Conservation (phyloP, 2,113 vertebrate species). For the Calidris pugnax region DNA sequence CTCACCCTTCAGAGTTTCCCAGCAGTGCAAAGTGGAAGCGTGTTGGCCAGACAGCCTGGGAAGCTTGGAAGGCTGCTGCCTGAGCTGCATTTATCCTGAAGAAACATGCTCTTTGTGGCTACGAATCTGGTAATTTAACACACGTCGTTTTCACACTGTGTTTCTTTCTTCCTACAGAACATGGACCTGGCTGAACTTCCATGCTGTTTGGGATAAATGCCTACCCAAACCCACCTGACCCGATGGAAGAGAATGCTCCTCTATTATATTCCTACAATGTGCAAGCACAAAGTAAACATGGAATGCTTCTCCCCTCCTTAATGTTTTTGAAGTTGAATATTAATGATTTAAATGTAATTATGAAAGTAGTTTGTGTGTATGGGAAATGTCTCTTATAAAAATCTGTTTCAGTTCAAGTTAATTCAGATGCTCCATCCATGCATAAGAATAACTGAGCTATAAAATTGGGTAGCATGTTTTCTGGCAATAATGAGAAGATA, state of each 20-base stretch:
- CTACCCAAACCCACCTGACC: neutral
- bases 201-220: neutral
- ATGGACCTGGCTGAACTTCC: neutral
- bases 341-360: slow-evolving; percentile 63
- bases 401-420: slow-evolving; percentile 66
- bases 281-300: slow-evolving; percentile 44
- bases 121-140: neutral
- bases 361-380: neutral
- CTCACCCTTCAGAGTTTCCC: neutral
- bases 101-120: neutral
- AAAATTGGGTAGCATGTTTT: slow-evolving; percentile 76
- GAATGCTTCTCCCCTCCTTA: neutral
- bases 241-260: neutral
- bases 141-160: neutral
- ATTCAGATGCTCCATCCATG: slow-evolving; percentile 68
- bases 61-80: neutral
- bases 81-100: neutral
- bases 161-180: neutral
- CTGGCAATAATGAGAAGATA: slow-evolving; percentile 78
- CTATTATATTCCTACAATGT: neutral
- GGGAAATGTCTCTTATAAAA: slow-evolving; percentile 34
- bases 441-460: slow-evolving; percentile 73
- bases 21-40: neutral
- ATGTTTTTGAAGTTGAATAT: slow-evolving; percentile 46
- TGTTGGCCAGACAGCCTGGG: neutral